phyloP scores from a whole-genome alignment of 2,797 vertebrate genomes.

The Apogon talboti region DNA sequence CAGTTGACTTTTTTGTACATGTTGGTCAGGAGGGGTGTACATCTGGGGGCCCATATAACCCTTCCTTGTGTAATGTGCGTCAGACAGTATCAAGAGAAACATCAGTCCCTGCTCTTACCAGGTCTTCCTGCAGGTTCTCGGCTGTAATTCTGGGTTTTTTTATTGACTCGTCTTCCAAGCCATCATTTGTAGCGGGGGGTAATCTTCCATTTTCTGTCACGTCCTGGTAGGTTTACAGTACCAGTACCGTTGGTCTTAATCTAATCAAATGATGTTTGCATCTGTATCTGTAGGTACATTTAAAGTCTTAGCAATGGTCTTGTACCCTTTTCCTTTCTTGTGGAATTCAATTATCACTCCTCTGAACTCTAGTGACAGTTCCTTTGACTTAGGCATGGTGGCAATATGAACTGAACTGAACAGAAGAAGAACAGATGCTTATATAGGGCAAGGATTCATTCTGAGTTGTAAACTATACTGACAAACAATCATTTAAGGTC shows the following conservation, averaged over 20 bases:
- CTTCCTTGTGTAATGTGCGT: background rate
- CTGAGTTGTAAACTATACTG: no score
- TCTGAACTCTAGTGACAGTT: background rate
- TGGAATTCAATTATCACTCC: background rate
- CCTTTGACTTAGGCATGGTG: background rate
- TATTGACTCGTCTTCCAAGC: background rate
- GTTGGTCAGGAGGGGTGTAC: background rate
- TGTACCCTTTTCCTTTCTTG: background rate
- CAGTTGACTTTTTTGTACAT: background rate
- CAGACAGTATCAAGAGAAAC: background rate
- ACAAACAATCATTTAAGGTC: no score
- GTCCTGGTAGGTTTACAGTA: background rate
- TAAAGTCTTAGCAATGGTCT: background rate
- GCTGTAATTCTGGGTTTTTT: background rate
- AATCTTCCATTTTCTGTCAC: background rate
- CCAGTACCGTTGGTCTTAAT: background rate
- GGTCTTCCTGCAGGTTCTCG: background rate
- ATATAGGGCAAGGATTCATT: no score
- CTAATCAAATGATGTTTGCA: background rate
- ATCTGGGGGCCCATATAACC: background rate
- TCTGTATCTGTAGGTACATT: background rate
- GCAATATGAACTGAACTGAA: no score
- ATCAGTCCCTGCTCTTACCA: slow-evolving; percentile 3
- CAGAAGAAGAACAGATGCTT: no score
- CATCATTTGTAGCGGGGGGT: background rate